Percentiles rank a stretch among this genome's conserved stretches.
These are phyloP conservation scores for Meriones unguiculatus DNA, from an alignment of 2,113 vertebrate species.

Conservation along the genomic window DNA sequence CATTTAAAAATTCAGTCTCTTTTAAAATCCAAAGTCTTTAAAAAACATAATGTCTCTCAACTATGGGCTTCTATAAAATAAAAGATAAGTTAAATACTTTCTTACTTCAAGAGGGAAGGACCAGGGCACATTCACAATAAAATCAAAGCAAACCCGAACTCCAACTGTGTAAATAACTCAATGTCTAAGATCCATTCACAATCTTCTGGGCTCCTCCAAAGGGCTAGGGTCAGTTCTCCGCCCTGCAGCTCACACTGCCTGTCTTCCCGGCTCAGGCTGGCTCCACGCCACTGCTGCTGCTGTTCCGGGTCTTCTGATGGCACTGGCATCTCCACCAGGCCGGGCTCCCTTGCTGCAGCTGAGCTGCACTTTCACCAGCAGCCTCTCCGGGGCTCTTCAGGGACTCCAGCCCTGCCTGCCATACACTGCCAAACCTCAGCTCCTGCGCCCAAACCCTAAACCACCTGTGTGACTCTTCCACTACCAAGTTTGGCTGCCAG, in stretches of 20 bases:
- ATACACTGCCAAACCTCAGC: neutral
- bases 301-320: neutral
- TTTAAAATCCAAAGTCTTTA: neutral
- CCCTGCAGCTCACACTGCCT: neutral
- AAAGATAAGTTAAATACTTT: neutral
- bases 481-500: neutral
- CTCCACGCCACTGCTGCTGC: neutral
- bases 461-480: neutral
- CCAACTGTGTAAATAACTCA: neutral
- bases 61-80: neutral
- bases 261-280: neutral
- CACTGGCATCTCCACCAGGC: neutral
- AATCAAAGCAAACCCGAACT: neutral
- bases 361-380: neutral
- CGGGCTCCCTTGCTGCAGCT: neutral
- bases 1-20: neutral
- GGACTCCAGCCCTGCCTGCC: neutral
- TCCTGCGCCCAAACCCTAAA: neutral
- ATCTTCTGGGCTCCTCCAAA: neutral
- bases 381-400: neutral
- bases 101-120: neutral
- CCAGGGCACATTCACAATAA: neutral
- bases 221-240: neutral
- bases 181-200: neutral
- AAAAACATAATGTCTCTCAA: neutral